Evolutionary conservation across 2,113 vertebrate species (phyloP), one percentile per base, ranked within the genome.

Genomic region (Chloropsis hardwickii): DNA sequence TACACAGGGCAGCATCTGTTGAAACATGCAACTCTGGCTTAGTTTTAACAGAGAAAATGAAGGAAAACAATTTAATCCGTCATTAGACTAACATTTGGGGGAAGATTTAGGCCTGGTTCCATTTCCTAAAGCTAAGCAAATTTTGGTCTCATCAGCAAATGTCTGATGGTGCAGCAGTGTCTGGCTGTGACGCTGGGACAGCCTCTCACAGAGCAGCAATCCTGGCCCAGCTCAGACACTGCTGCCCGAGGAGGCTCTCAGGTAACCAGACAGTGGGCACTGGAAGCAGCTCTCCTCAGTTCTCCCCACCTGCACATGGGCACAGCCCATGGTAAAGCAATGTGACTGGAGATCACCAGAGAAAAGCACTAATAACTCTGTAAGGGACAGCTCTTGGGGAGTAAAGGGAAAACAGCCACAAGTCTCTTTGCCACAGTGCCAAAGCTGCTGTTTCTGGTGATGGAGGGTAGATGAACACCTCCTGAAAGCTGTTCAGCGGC

Each of bases 1-100:
- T 96, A 96, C 92, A 50, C 88, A 62, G 86, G 39, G 88, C 80
- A 93, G 71, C 72, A 86, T 97, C 76, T 96, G 90, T 96, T 86
- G 82, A 67, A 93, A 94, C 92, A 94, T n/a, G 94, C 92, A 86
- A 53, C 57, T 45, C 88, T 93, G 88, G 80, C 85, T 88, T 88
- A 45, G 70, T 74, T 95, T 88, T 91, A 88, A 44, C 40, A 50
- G 71, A 88, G 69, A 81, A 93, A 96, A 90, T 76, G 60, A 92
- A 71, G 88, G 90, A 90, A 93, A 96, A 93, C 82, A 76, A 94
- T 81, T 94, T 94, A 60, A 93, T 96, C 92, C 64, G 56, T 88
- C 92, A 84, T 90, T 92, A 96, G 62, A 57, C 74, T 62, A 87
- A 76, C 78, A 62, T 60, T 82, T 65, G 74, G 74, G 87, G 88